Conservation (phyloP, 92 coral and sea anemone species). For the Epizoanthus fatuus region DNA sequence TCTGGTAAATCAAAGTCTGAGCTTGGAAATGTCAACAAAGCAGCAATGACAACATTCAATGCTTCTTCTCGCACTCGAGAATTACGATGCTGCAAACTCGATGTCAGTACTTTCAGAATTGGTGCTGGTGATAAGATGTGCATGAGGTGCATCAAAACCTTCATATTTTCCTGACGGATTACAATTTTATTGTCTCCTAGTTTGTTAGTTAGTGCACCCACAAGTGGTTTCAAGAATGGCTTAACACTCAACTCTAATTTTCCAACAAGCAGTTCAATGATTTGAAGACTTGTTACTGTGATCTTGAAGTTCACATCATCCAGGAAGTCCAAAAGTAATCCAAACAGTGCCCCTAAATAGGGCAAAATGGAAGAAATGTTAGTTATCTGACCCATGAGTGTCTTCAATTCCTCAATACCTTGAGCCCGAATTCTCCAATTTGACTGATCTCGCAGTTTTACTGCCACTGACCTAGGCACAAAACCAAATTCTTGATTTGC, state of each 20-base stretch:
- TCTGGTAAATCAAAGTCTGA: slow-evolving; percentile 96
- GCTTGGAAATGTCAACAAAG: slow-evolving; percentile 95
- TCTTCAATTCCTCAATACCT: slow-evolving; percentile 95
- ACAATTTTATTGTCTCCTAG: slow-evolving; percentile 98
- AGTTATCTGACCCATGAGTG: slow-evolving; percentile 83
- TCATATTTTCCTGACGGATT: slow-evolving; percentile 98
- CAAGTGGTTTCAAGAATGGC: slow-evolving; percentile 90
- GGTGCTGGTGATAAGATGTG: slow-evolving; percentile 92
- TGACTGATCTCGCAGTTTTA: slow-evolving; percentile 89
- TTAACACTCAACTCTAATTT: slow-evolving; percentile 79
- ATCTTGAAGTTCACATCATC: slow-evolving; percentile 95
- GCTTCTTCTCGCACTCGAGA: slow-evolving; percentile 99
- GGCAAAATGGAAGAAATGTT: slow-evolving; percentile 81
- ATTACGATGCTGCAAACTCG: slow-evolving; percentile 93
- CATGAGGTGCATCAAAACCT: slow-evolving; percentile 97
- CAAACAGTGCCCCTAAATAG: slow-evolving; percentile 87
- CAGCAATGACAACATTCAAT: slow-evolving; percentile 93
- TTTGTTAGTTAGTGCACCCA: slow-evolving; percentile 83
- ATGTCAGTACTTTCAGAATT: slow-evolving; percentile 81
- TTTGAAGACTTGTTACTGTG: slow-evolving; percentile 94
- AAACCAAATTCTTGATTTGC: slow-evolving; percentile 81
- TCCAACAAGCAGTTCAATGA: slow-evolving; percentile 86
- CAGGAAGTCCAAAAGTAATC: slow-evolving; percentile 85
- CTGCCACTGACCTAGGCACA: slow-evolving; percentile 84
- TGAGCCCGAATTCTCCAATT: slow-evolving; percentile 95